Base-by-base conservation (phyloP, 2,797 vertebrate species). In the Sebastes itinus region DNA sequence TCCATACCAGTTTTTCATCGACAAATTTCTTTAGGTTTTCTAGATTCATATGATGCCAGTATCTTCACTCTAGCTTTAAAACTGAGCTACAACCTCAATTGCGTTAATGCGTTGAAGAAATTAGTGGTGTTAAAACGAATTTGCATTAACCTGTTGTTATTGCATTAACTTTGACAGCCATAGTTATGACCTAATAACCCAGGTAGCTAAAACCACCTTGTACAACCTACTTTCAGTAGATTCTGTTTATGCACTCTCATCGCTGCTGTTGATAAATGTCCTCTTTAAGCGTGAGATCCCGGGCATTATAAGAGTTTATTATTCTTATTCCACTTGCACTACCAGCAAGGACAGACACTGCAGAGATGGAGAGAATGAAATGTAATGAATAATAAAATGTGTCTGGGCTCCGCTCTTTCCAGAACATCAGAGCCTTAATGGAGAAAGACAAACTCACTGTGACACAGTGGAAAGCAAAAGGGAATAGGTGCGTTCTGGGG, bases 371-470 rank as follows among this genome's bases (percentile, higher is more conserved):
- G 80, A 86, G 71, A 90, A 87, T 81, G 33, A 81, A 86, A 84
- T 83, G 75, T 77, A 87, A 92, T 90, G 81, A 87, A 88, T 89
- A 90, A 88, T 88, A 91, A 49, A 88, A 86, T 75, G 81, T 61
- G 70, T 82, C 80, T 78, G 75, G 77, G 77, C 81, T 54, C 38
- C n/a, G 70, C 86, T 74, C 70, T 77, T 78, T 85, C 89, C 85
- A 76, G 23, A 74, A 86, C 86, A 91, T 84, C 85, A 83, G 85
- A 80, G 78, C 62, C 78, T 52, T 93, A 92, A 93, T 88, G 87
- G 84, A 91, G 89, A 92, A 80, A 86, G 91, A 94, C 92, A 89
- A 92, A 93, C 87, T 85, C 72, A 46, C 61, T 85, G 77, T 89
- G 91, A 91, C 92, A 90, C 78, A 27, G 74, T 69, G 87, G 80